Percentiles rank a stretch among this genome's conserved stretches.
These are phyloP conservation scores for Delichon dasypus DNA, from an alignment of 2,797 vertebrate species.

Conservation along the genomic window DNA sequence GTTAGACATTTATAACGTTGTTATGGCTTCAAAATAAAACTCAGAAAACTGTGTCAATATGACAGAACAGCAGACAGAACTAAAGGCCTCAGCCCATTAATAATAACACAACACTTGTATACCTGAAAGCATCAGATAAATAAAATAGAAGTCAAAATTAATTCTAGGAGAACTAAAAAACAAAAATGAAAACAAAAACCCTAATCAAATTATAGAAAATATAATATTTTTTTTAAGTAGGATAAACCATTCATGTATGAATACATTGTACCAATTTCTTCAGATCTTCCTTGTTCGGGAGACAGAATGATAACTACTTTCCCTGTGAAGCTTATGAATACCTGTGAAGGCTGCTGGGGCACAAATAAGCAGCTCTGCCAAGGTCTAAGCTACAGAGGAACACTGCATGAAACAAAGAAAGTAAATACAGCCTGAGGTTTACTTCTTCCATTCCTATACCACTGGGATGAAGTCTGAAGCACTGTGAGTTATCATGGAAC, in stretches of 20 bases:
- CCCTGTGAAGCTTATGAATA: neutral
- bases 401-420: neutral
- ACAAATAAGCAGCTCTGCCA: neutral
- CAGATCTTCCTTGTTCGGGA: neutral
- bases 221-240: neutral
- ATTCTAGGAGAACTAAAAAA: neutral
- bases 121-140: neutral
- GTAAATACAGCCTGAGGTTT: neutral
- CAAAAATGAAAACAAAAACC: neutral
- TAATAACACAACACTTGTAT: neutral
- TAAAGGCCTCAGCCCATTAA: neutral
- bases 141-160: neutral
- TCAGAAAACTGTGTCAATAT: neutral
- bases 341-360: neutral
- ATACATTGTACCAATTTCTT: neutral
- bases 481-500: neutral
- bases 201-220: neutral
- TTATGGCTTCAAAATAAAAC: neutral
- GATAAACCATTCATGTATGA: neutral
- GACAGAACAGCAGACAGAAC: neutral
- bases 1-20: neutral
- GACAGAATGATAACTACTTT: neutral
- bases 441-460: neutral
- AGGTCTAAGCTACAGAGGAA: neutral
- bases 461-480: neutral